These are phyloP conservation scores for Hypanus sabinus DNA, from an alignment of 2,113 vertebrate species.

Conservation along the genomic window DNA sequence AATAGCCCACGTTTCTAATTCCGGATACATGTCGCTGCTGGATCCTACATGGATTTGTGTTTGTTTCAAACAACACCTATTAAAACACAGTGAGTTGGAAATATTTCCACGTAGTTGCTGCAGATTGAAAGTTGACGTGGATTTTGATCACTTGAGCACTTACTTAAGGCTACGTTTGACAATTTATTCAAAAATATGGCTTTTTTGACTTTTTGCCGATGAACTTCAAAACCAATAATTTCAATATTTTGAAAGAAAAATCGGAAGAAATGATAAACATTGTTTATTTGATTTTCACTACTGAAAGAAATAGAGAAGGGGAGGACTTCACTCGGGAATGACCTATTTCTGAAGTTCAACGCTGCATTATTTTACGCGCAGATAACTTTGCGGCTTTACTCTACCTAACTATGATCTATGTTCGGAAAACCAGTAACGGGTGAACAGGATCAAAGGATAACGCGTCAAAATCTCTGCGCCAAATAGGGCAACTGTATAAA, in stretches of 20 bases:
- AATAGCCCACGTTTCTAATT: not conserved
- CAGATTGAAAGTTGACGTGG: not conserved
- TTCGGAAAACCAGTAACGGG: not conserved
- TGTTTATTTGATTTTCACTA: not conserved
- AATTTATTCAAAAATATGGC: not conserved
- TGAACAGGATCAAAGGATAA: not conserved
- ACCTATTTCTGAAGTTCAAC: no score
- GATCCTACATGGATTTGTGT: not conserved
- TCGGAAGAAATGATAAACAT: not conserved
- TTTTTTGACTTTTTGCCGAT: not conserved
- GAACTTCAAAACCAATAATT: not conserved
- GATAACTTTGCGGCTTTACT: not conserved
- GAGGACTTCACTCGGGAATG: not conserved
- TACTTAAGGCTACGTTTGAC: not conserved
- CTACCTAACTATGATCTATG: not conserved
- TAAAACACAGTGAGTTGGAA: not conserved
- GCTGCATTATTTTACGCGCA: not conserved
- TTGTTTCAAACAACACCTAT: not conserved
- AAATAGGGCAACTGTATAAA: not conserved
- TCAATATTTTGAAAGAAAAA: not conserved
- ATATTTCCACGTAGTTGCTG: not conserved
- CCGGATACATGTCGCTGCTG: not conserved
- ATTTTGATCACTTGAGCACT: not conserved
- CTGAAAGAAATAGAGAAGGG: not conserved
- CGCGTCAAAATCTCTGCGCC: not conserved